These are phyloP conservation scores for Trachops cirrhosus DNA, from an alignment of 2,797 vertebrate genomes.

Conservation along the genomic window DNA sequence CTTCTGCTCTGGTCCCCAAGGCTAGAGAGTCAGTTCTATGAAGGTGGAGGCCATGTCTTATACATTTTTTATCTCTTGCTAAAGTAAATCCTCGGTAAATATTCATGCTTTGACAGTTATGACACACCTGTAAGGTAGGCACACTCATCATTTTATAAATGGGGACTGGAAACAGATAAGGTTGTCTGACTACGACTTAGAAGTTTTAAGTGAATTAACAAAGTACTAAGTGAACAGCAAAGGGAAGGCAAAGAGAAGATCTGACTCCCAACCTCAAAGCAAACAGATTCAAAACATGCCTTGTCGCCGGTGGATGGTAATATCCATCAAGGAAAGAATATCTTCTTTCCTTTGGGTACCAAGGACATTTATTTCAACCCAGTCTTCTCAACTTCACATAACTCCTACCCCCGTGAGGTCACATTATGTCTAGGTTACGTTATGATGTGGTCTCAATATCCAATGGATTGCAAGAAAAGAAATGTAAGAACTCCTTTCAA, in stretches of 20 bases:
- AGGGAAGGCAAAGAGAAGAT: neutral
- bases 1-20: neutral
- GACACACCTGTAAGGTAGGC: neutral
- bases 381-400: neutral
- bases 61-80: neutral
- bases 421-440: neutral
- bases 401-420: neutral
- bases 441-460: neutral
- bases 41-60: neutral
- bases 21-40: neutral
- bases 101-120: neutral
- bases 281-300: neutral
- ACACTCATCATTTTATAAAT: neutral
- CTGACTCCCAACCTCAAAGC: neutral
- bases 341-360: neutral
- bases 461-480: neutral
- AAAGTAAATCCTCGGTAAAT: neutral
- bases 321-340: too few relatives aligned
- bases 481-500: neutral
- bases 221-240: neutral
- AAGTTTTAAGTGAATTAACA: neutral
- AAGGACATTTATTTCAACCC: neutral
- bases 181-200: neutral
- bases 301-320: fast-evolving
- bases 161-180: neutral